Evolutionary conservation across 2,888 invertebrate genomes (phyloP).

Genomic region (Unio pictorum): DNA sequence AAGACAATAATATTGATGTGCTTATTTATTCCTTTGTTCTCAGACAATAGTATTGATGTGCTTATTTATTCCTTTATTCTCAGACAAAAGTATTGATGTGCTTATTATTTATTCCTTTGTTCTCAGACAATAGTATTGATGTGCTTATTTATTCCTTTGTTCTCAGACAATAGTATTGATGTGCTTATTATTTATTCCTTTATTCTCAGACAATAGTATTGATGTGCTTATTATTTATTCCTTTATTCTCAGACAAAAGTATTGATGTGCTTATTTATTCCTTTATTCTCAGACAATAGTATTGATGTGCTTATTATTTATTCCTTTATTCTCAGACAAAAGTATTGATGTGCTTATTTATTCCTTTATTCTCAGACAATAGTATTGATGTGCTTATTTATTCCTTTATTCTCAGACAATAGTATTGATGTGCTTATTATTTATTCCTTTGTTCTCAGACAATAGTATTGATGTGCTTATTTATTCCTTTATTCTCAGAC

Average conservation of each 20-base stretch:
- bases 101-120: neutral
- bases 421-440: no score
- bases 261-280: neutral
- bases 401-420: no score
- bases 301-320: neutral
- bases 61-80: neutral
- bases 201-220: no score
- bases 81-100: neutral
- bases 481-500: no score
- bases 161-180: neutral
- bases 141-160: neutral
- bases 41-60: neutral
- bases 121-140: neutral
- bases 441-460: no score
- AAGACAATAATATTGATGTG: neutral
- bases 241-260: neutral
- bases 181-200: slow-evolving; percentile 1
- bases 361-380: no score
- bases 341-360: no score
- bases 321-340: no score
- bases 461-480: no score
- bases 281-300: neutral
- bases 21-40: neutral
- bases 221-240: slow-evolving; percentile 1
- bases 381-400: no score